These are phyloP conservation scores for Lordiphosa fenestrarum DNA, from an alignment of 2,888 invertebrate genomes.

Conservation along the genomic window DNA sequence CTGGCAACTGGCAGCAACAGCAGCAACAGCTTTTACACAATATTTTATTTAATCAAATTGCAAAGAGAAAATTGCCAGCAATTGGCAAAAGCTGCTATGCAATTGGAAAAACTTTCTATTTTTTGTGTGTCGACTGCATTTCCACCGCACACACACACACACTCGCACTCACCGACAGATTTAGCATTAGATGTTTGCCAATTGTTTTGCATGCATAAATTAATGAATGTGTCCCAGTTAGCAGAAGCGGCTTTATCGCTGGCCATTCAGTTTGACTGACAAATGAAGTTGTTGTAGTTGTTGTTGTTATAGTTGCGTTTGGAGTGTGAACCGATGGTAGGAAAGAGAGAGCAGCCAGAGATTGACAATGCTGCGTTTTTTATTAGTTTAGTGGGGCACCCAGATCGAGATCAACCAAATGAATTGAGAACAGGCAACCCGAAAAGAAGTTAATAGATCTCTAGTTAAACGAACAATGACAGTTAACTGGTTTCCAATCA, in stretches of 20 bases:
- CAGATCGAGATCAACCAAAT: slow-evolving; percentile 15
- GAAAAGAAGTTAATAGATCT: slow-evolving; percentile 26
- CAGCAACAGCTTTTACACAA: slow-evolving; percentile 72
- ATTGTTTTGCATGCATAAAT: slow-evolving; percentile 62
- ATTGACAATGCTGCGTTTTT: slow-evolving; percentile 39
- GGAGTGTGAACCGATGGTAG: slow-evolving; percentile 1
- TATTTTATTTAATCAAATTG: slow-evolving; percentile 73
- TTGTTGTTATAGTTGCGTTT: neutral
- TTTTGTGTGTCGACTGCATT: slow-evolving; percentile 60
- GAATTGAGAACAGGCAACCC: neutral
- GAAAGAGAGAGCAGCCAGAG: slow-evolving; percentile 18
- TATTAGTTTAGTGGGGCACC: slow-evolving; percentile 44
- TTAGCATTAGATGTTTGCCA: slow-evolving; percentile 27
- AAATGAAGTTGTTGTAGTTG: slow-evolving; percentile 37
- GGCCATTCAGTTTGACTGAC: slow-evolving; percentile 45
- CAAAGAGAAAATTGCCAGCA: slow-evolving; percentile 76
- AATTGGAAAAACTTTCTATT: slow-evolving; percentile 70
- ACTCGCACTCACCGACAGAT: slow-evolving; percentile 18
- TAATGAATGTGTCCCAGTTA: slow-evolving; percentile 61
- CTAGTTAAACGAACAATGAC: slow-evolving; percentile 22
- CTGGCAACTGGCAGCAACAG: slow-evolving; percentile 21
- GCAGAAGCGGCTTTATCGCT: slow-evolving; percentile 5
- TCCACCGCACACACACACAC: slow-evolving; percentile 25
- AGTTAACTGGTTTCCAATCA: slow-evolving; percentile 33
- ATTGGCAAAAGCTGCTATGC: slow-evolving; percentile 46